Conservation (phyloP, 2,888 invertebrate species). For the Diloba caeruleocephala region DNA sequence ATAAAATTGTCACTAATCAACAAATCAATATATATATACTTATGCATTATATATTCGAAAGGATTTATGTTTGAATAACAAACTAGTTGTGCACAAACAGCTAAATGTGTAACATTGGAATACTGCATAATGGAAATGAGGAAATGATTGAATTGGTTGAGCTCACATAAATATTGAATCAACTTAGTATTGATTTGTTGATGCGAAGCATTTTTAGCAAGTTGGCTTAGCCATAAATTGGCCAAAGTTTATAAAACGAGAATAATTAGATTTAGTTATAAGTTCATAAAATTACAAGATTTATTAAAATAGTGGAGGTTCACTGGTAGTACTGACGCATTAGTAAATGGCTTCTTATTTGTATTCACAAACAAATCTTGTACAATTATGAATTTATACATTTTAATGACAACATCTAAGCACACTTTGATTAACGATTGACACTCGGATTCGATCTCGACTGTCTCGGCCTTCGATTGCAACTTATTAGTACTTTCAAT, state of each 20-base stretch:
- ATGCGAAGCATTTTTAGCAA: constrained; percentile 28
- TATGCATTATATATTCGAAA: constrained; percentile 1
- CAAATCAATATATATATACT: constrained; percentile 47
- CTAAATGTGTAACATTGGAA: constrained; percentile 21
- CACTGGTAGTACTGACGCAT: constrained; percentile 40
- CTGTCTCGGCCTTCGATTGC: constrained; percentile 66
- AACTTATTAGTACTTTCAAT: constrained; percentile 76
- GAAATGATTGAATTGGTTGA: constrained; percentile 1
- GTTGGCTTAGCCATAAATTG: constrained; percentile 38
- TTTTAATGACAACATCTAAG: constrained; percentile 59
- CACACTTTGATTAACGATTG: constrained; percentile 50
- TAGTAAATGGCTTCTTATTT: constrained; percentile 28
- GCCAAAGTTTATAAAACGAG: constrained; percentile 42
- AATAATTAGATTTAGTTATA: constrained; percentile 28
- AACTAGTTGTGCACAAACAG: constrained; percentile 26
- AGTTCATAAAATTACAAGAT: constrained; percentile 50
- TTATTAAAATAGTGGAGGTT: constrained; percentile 39
- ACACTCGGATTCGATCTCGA: constrained; percentile 63
- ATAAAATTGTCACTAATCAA: constrained; percentile 37
- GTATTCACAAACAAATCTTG: constrained; percentile 44
- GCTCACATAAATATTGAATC: neutral
- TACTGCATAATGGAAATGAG: constrained; percentile 3
- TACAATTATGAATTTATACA: constrained; percentile 50
- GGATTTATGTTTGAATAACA: constrained; percentile 4
- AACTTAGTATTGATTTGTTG: constrained; percentile 49